Evolutionary conservation across 2,888 invertebrate species (phyloP), one percentile per base, ranked within the genome.

Genomic region (Pheosia gnoma): DNA sequence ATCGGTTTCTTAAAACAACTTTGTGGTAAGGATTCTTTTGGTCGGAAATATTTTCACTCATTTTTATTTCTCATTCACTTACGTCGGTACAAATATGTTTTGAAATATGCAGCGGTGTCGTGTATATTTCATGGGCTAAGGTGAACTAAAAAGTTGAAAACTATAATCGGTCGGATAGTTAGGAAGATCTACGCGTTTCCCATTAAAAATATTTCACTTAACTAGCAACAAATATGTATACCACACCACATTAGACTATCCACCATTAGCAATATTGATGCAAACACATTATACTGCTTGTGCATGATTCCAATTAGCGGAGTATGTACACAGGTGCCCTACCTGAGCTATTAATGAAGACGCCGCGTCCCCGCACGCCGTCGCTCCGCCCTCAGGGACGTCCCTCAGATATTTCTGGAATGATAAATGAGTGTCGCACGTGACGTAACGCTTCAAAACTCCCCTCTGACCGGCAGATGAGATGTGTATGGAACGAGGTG

Each of bases 381-480:
- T 62, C 68, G 71, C 74, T 75, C 76, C 79, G 79, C 74, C 77
- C 67, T 66, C 57, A 13, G 74, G 68, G 74, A 73, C 75, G 77
- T 80, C 82, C 80, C 80, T 81, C 68, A 76, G 80, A 83, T 83
- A 83, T 84, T 81, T 83, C 80, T 80, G 71, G 82, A 81, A 86
- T 87, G 87, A 87, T 87, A 85, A 87, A 88, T 86, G 86, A 82
- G 79, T 75, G 73, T 74, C 65, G 75, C 71, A 85, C 85, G 86
- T 87, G 85, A 83, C 76, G 83, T 83, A 81, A 85, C 72, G 82
- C 74, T 68, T 69, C 67, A 66, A 66, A 67, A 77, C 76, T 82
- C 81, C 80, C 81, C 55, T 62, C 76, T 77, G 81, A 79, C 80
- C 76, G 66, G 68, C 66, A 52, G 55, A 58, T 68, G 60, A 45